Evolutionary conservation across 2,797 vertebrate genomes (phyloP), one percentile per base, ranked within the genome.

Genomic region (Cirrhinus molitorella): DNA sequence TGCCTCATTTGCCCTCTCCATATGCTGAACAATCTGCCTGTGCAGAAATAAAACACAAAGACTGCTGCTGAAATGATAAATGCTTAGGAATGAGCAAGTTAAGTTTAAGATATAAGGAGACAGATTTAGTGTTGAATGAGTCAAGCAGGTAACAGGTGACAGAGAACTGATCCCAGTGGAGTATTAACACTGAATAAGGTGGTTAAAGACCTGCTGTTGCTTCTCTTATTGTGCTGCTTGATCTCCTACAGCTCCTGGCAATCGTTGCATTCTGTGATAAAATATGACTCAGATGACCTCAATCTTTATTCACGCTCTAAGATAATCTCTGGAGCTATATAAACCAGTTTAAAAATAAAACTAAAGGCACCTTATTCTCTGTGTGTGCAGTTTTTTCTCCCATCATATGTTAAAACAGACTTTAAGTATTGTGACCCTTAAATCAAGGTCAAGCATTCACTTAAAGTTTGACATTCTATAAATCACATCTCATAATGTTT

Each of bases 401-500:
- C 4, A 84, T 66, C 72, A 77, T 71, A 79, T 81, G 65, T 83
- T 66, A 83, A 37, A 28, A 43, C 45, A 49, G 79, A 76, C 61
- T 47, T 23, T 45, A 70, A 45, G 40, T 45, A 43, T 23, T 2
- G n/a, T 45, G 66, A 28, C 47, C 55, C 55, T 1, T 53, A 66
- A 80, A 71, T 75, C 47, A 73, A 55, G 75, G 55, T 53, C 53
- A 61, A 77, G 49, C 78, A 31, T 83, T 79, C 40, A 45, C 14
- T 66, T 75, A n/a, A 75, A 4, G 3, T 73, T 55, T 87, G 85
- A 83, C 37, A 67, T 80, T 88, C 83, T 70, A 63, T 31, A 51
- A 49, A 37, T 37, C 47, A 81, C 66, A 72, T 65, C 16, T 67
- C 63, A 40, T n/a, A n/a, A 67, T n/a, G 10, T 40, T 40, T n/a